phyloP scores from a whole-genome alignment of 2,797 vertebrate species.

The Vultur gryphus region DNA sequence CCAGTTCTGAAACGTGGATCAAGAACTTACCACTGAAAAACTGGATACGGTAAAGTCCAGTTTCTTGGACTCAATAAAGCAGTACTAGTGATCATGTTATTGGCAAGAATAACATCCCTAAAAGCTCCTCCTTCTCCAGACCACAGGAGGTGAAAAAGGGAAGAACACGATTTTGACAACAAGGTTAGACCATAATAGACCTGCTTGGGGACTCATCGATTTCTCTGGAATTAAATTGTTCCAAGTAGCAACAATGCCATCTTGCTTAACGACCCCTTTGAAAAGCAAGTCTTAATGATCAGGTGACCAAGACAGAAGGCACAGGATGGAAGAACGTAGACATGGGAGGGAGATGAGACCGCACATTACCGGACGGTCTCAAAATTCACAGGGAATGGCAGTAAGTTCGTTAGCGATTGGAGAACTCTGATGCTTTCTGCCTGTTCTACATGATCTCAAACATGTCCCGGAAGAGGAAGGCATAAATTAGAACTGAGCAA shows the following conservation, averaged over 20 bases:
- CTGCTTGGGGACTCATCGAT: not conserved
- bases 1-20: not conserved
- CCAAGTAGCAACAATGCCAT: not conserved
- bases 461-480: not conserved
- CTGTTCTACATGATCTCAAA: not conserved
- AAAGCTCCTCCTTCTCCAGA: not conserved
- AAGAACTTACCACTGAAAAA: not conserved
- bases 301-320: not conserved
- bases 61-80: not conserved
- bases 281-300: not conserved
- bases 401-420: rapidly evolving
- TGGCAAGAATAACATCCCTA: not conserved
- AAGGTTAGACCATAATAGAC: not conserved
- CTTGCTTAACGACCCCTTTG: not conserved
- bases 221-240: not conserved
- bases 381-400: not conserved
- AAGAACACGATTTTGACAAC: not conserved
- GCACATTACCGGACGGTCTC: not conserved
- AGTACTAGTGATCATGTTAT: not conserved
- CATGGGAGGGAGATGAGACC: not conserved
- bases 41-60: not conserved
- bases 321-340: not conserved
- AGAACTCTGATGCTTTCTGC: not conserved
- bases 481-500: not conserved
- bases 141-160: not conserved